These are phyloP conservation scores for Hydrozoanthus tunicans DNA, from an alignment of 64 coral and sea anemone species.

Conservation along the genomic window DNA sequence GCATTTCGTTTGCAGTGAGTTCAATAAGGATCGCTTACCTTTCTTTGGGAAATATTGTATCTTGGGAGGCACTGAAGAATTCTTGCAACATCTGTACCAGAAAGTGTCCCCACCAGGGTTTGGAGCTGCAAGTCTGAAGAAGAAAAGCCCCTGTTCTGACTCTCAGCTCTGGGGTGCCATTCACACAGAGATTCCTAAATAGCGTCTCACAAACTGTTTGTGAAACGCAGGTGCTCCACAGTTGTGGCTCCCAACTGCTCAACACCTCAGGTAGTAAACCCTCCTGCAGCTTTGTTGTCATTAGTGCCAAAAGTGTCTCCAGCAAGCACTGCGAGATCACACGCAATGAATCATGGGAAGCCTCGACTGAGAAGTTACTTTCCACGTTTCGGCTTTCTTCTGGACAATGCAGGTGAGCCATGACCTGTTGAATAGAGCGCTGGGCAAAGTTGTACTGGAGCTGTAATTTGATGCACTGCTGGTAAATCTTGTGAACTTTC, in stretches of 20 bases:
- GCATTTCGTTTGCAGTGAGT: not conserved
- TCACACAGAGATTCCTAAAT: slow-evolving; percentile 89
- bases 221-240: slow-evolving; percentile 52
- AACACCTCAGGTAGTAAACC: slow-evolving; percentile 61
- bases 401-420: slow-evolving; percentile 16
- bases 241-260: slow-evolving; percentile 39
- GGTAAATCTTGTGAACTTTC: slow-evolving; percentile 85
- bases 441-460: slow-evolving; percentile 88
- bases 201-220: slow-evolving; percentile 77
- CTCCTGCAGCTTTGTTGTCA: slow-evolving; percentile 57
- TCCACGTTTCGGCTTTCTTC: not conserved
- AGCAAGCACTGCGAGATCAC: slow-evolving; percentile 79
- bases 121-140: slow-evolving; percentile 71
- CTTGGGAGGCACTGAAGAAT: slow-evolving; percentile 84
- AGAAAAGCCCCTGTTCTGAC: slow-evolving; percentile 81
- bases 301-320: slow-evolving; percentile 78
- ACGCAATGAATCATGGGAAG: slow-evolving; percentile 63
- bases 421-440: slow-evolving; percentile 60
- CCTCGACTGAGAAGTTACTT: not conserved
- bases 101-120: slow-evolving; percentile 95
- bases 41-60: slow-evolving; percentile 87
- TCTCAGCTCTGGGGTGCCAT: slow-evolving; percentile 79
- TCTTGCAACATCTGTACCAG: slow-evolving; percentile 80
- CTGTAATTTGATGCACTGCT: slow-evolving; percentile 82
- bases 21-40: slow-evolving; percentile 49